Evolutionary conservation across 2,113 vertebrate species (phyloP), one percentile per base, ranked within the genome.

Genomic region (Dolichotis patagonum): DNA sequence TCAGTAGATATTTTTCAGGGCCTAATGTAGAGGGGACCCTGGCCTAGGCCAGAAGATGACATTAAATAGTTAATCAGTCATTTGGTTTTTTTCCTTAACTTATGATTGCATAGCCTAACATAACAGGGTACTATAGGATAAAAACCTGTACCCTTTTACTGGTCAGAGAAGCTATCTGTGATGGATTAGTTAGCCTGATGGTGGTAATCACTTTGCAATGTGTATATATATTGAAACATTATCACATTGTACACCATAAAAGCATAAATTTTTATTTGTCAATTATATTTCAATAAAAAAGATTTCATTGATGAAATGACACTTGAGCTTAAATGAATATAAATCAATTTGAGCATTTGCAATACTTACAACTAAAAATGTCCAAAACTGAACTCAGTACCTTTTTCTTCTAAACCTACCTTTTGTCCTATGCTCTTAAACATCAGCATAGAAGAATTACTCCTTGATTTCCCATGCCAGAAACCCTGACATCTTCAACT

Each of bases 281-380:
- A 52, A 26, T 35, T 86, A 32, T 54, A 73, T 24, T 20, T 87
- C 43, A 63, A n/a, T n/a, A 54, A n/a, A 81, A n/a, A 14, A 38
- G 49, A 52, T 52, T 52, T 84, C n/a, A 86, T 65, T 87, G 46
- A 86, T 71, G 32, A 95, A 89, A 91, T 87, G 38, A 84, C 28
- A 43, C 19, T 84, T 90, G 71, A 96, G 83, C 65, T 56, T 87
- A 67, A 85, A 60, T 54, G 9, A 12, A 65, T 65, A 26, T 58
- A 86, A 41, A 35, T 35, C 89, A 30, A 46, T 63, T 7, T 67
- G 24, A 54, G 58, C 24, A 67, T 20, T 13, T 95, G n/a, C 41
- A 5, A 41, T 60, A 67, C 16, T 7, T 58, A 75, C 84, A 94
- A 90, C 26, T 28, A 43, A 75, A 87, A 91, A 94, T 28, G 4